Evolutionary conservation across 2,113 vertebrate species (phyloP).

Genomic region (Scytalopus superciliaris): DNA sequence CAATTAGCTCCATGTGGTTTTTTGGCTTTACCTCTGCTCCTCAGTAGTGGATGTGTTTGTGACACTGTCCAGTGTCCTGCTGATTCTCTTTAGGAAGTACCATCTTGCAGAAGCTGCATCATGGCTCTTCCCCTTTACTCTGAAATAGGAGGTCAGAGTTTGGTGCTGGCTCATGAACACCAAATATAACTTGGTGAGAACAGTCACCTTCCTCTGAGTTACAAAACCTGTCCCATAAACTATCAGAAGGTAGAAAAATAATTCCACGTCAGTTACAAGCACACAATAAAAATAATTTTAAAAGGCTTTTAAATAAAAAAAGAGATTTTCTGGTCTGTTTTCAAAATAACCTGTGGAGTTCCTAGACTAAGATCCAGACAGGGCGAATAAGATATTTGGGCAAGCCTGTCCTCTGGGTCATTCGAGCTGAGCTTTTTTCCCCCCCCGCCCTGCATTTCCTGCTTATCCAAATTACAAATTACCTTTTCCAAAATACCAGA

Average conservation of each 20-base stretch:
- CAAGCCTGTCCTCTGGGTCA: neutral
- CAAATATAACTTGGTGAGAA: neutral
- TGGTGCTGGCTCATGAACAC: neutral
- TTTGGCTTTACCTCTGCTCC: neutral
- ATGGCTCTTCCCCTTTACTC: neutral
- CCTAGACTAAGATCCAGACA: neutral
- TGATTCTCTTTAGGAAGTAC: neutral
- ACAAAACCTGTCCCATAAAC: neutral
- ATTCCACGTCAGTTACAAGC: neutral
- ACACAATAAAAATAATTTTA: rapidly evolving
- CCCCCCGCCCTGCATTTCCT: neutral
- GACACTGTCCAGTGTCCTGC: neutral
- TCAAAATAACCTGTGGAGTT: neutral
- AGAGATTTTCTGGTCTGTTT: neutral
- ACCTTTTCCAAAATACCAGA: neutral
- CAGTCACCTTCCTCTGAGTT: neutral
- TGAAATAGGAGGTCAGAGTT: neutral
- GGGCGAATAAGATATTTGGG: neutral
- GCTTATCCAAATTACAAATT: neutral
- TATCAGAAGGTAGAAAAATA: neutral
- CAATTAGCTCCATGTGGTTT: neutral
- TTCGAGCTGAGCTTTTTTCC: neutral
- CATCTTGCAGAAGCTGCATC: neutral
- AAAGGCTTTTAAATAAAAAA: neutral
- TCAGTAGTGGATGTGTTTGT: neutral